These are phyloP conservation scores for Brachionus paranguensis DNA, from an alignment of 1,140 invertebrate genomes.

Conservation along the genomic window DNA sequence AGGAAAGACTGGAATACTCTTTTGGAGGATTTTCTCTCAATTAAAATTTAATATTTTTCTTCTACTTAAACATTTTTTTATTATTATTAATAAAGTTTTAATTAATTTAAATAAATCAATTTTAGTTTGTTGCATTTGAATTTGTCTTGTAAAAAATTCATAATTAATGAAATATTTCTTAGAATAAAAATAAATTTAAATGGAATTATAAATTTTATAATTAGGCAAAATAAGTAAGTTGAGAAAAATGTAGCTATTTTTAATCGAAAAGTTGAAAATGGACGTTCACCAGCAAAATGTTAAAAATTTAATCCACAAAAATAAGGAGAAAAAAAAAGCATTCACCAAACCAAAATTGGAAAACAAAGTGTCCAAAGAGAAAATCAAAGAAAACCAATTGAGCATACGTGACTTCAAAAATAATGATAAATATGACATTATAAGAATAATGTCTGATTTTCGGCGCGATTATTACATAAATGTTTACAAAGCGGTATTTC, in stretches of 20 bases:
- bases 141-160: neutral
- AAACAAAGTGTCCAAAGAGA: neutral
- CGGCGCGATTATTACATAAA: conserved; percentile 1
- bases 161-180: neutral
- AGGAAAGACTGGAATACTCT: conserved; percentile 34
- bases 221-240: neutral
- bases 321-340: neutral
- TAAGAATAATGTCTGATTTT: conserved; percentile 17
- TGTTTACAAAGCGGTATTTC: neutral
- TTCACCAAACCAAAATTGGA: neutral
- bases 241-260: neutral
- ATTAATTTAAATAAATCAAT: neutral
- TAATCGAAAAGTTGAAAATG: neutral
- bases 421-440: conserved; percentile 20
- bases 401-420: conserved; percentile 6
- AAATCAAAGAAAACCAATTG: neutral
- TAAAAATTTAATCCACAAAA: neutral
- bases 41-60: neutral
- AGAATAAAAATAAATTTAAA: neutral
- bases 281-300: neutral
- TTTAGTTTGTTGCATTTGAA: neutral
- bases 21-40: conserved; percentile 27
- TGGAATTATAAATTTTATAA: neutral
- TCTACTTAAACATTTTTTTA: neutral
- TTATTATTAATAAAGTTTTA: neutral